Conservation (phyloP, 2,888 invertebrate species). For the Eristalis intricaria region DNA sequence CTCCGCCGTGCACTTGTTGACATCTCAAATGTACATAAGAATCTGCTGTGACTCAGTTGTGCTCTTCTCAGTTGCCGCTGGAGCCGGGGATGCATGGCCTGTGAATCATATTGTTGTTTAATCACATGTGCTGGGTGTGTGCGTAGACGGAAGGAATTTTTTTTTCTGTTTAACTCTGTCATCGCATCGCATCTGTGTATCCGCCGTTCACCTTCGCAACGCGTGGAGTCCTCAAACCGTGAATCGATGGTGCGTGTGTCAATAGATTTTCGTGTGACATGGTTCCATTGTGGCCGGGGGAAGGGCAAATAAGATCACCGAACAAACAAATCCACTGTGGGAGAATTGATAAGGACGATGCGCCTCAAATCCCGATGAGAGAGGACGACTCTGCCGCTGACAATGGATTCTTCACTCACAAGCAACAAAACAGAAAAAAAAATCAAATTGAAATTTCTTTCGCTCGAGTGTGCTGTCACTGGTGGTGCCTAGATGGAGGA, state of each 20-base stretch:
- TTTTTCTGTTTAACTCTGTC: background rate
- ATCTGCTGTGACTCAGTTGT: constrained; percentile 48
- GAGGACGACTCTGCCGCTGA: background rate
- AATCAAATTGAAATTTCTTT: background rate
- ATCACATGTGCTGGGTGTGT: constrained; percentile 59
- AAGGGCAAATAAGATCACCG: constrained; percentile 58
- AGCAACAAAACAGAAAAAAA: background rate
- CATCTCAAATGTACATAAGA: constrained; percentile 33
- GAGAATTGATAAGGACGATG: constrained; percentile 49
- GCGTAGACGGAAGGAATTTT: constrained; percentile 38
- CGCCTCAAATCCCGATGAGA: background rate
- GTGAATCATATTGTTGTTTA: constrained; percentile 30
- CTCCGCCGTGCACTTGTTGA: constrained; percentile 65
- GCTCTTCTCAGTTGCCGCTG: background rate
- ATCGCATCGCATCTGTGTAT: no score
- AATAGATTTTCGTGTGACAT: constrained; percentile 16
- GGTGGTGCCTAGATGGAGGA: background rate
- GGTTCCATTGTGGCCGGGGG: constrained; percentile 28
- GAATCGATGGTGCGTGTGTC: constrained; percentile 6
- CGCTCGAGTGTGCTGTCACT: background rate
- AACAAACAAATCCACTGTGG: constrained; percentile 39
- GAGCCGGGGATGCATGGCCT: background rate
- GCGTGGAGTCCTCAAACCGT: no score
- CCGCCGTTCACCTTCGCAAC: no score
- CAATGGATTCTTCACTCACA: background rate